Conservation (phyloP, 2,113 vertebrate species). For the Empidonax traillii region DNA sequence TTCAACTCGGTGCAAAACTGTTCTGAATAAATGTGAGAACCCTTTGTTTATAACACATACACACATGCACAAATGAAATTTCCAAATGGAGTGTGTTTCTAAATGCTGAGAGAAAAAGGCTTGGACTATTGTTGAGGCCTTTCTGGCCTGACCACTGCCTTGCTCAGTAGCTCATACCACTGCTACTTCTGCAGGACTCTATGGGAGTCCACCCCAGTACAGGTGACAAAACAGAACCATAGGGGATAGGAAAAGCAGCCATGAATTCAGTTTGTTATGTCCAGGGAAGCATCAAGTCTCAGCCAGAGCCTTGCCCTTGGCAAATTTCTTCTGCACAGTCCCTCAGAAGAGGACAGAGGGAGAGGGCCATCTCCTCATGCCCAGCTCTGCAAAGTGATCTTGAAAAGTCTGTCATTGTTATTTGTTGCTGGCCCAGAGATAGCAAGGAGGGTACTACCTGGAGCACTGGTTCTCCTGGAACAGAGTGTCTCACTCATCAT, state of each 20-base stretch:
- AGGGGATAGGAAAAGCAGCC: not conserved
- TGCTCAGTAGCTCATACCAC: not conserved
- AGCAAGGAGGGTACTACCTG: not conserved
- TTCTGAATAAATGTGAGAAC: not conserved
- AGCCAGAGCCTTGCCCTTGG: not conserved
- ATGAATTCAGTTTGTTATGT: not conserved
- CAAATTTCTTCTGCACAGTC: fast-evolving
- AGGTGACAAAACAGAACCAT: fast-evolving
- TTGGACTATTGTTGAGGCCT: not conserved
- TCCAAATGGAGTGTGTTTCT: not conserved
- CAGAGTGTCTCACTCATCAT: not conserved
- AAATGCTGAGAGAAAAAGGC: not conserved
- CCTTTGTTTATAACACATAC: not conserved
- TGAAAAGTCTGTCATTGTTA: not conserved
- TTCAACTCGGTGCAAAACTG: not conserved
- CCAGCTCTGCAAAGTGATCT: not conserved
- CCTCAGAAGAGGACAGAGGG: not conserved
- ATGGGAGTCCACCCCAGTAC: no score
- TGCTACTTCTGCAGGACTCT: not conserved
- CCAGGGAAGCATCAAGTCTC: not conserved
- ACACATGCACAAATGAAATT: not conserved
- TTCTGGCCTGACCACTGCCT: not conserved
- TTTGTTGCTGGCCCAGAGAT: not conserved
- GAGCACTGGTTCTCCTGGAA: not conserved
- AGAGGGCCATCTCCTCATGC: not conserved